A percentile compares a stretch with the other conserved stretches of the same genome.
Conservation (phyloP, 2,797 vertebrate genomes). For the Meriones psammophilus region DNA sequence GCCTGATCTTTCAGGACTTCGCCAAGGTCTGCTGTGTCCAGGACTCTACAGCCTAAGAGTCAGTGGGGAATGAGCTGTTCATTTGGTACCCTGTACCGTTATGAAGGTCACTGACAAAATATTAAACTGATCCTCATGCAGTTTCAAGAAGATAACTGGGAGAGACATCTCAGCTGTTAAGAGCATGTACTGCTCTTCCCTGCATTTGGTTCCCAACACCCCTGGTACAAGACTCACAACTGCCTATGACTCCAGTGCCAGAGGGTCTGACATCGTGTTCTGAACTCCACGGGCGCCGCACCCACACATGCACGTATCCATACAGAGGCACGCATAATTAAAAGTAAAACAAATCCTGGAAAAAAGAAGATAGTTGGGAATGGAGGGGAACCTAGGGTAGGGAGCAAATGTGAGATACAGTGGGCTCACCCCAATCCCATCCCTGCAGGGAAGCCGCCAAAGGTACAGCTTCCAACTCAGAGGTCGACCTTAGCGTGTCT, state of each 20-base stretch:
- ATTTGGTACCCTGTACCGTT: constrained; percentile 42
- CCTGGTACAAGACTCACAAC: neutral
- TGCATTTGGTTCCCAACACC: neutral
- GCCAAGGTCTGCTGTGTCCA: constrained; percentile 62
- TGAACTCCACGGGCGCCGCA: neutral
- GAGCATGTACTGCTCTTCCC: neutral
- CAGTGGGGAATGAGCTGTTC: constrained; percentile 60
- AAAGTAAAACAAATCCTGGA: neutral
- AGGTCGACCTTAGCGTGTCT: constrained; percentile 67
- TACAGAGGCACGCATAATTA: neutral
- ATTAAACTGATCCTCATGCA: neutral
- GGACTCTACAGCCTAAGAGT: constrained; percentile 42
- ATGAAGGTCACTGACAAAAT: constrained; percentile 18
- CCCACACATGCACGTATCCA: too few species aligned
- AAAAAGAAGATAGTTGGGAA: neutral
- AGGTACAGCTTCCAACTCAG: constrained; percentile 80
- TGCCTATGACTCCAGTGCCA: neutral
- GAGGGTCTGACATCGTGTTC: neutral
- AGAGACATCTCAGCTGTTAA: neutral
- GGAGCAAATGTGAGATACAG: neutral
- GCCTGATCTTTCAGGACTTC: neutral
- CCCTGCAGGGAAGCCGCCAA: constrained; percentile 73
- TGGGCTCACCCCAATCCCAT: neutral
- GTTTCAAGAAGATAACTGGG: neutral
- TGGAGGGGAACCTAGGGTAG: too few species aligned